phyloP scores from a whole-genome alignment of 2,797 vertebrate species.

The Sebastes ruberrimus region DNA sequence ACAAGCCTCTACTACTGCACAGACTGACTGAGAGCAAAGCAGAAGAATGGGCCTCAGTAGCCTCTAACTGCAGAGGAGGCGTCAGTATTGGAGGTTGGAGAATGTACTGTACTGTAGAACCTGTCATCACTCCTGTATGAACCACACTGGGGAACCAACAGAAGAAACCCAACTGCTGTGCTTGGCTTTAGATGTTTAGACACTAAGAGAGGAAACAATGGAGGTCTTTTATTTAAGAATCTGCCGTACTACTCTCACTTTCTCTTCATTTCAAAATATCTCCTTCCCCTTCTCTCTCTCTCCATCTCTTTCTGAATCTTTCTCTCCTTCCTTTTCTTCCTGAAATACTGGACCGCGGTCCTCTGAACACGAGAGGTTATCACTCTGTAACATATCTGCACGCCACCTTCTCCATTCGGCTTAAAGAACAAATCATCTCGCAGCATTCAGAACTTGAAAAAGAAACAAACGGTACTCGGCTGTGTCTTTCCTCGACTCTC shows the following conservation, averaged over 20 bases:
- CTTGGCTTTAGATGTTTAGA: conserved; percentile 19
- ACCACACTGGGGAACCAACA: conserved; percentile 19
- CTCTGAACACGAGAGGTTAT: conserved; percentile 30
- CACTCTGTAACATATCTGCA: conserved; percentile 40
- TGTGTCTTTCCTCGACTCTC: conserved; percentile 15
- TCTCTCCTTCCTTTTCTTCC: not conserved
- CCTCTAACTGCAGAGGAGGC: not conserved
- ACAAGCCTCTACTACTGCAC: conserved; percentile 29
- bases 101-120: conserved; percentile 34
- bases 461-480: conserved; percentile 31
- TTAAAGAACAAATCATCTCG: conserved; percentile 51
- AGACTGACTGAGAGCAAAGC: conserved; percentile 31
- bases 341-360: conserved; percentile 37
- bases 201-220: conserved; percentile 20
- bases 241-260: not conserved
- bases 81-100: conserved; percentile 36
- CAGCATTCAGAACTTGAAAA: conserved; percentile 21
- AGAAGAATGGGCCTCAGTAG: not conserved
- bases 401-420: conserved; percentile 17
- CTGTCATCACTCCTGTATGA: conserved; percentile 1
- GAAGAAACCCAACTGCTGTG: conserved; percentile 20
- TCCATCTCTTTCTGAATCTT: not conserved
- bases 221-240: conserved; percentile 9
- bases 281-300: not conserved
- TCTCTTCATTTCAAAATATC: conserved; percentile 13